These are phyloP conservation scores for Ciona savignyi DNA, from an alignment of 23 tunicate species.

Conservation along the genomic window DNA sequence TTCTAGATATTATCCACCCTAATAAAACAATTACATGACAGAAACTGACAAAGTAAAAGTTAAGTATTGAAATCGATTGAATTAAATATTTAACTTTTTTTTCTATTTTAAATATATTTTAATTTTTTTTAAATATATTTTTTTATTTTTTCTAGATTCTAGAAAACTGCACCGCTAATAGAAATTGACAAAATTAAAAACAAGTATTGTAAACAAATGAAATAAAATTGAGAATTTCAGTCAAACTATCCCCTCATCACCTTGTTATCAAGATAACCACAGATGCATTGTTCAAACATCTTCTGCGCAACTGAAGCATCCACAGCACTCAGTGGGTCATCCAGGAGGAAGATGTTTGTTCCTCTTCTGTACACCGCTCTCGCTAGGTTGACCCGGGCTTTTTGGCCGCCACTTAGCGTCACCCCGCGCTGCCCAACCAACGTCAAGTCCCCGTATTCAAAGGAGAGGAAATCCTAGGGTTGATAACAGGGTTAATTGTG, in stretches of 20 bases:
- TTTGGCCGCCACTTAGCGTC: constrained; percentile 91
- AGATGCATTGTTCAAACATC: constrained; percentile 60
- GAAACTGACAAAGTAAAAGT: too few relatives aligned
- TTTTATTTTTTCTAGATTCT: too few relatives aligned
- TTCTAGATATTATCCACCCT: too few relatives aligned
- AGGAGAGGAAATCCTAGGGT: constrained; percentile 61
- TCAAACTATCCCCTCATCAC: too few relatives aligned
- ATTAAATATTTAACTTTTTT: not conserved
- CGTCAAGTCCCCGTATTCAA: constrained; percentile 63
- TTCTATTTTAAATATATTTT: constrained; percentile 19
- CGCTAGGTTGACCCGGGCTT: constrained; percentile 87
- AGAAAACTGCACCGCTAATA: too few relatives aligned
- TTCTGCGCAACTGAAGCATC: constrained; percentile 74
- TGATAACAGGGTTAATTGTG: too few relatives aligned
- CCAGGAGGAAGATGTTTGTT: constrained; percentile 51
- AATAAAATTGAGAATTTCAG: too few relatives aligned
- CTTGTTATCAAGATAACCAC: constrained; percentile 46
- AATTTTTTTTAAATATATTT: too few relatives aligned
- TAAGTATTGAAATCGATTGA: too few relatives aligned
- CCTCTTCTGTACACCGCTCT: constrained; percentile 61
- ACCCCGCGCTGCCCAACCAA: constrained; percentile 91
- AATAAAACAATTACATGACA: too few relatives aligned
- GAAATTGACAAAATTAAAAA: too few relatives aligned
- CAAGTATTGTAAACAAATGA: too few relatives aligned
- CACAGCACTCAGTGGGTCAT: constrained; percentile 93